These are phyloP conservation scores for Lasioglossum malachurum DNA, from an alignment of 2,888 invertebrate genomes.

Conservation along the genomic window DNA sequence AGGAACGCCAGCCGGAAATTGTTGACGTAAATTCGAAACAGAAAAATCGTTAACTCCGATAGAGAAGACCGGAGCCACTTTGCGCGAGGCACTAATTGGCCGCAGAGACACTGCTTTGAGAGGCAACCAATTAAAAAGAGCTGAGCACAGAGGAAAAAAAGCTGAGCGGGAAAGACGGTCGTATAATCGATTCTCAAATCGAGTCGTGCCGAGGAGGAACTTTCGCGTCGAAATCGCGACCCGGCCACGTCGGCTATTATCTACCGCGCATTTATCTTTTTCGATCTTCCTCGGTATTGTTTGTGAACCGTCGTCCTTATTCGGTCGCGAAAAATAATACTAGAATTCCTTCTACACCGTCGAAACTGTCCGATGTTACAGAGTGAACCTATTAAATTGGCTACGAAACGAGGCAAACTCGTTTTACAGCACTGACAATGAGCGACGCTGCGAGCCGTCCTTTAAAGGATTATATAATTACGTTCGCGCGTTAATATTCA, in stretches of 20 bases:
- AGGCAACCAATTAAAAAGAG: slow-evolving; percentile 72
- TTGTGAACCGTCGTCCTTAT: neutral
- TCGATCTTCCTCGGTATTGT: neutral
- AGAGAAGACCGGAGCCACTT: slow-evolving; percentile 57
- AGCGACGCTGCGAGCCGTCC: neutral
- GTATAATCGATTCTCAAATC: slow-evolving; percentile 71
- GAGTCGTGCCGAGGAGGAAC: slow-evolving; percentile 50
- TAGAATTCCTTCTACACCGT: neutral
- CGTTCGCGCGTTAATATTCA: slow-evolving; percentile 3
- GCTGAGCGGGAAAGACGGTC: slow-evolving; percentile 63
- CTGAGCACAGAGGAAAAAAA: slow-evolving; percentile 67
- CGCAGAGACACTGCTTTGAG: slow-evolving; percentile 64
- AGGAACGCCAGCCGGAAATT: neutral
- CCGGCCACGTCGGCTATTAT: neutral
- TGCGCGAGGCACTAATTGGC: slow-evolving; percentile 69
- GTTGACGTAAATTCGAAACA: slow-evolving; percentile 35
- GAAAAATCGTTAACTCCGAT: slow-evolving; percentile 56
- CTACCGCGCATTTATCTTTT: neutral
- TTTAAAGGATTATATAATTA: slow-evolving; percentile 7
- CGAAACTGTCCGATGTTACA: neutral
- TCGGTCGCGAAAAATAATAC: neutral
- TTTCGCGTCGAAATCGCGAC: slow-evolving; percentile 45
- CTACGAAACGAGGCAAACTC: neutral
- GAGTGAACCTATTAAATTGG: neutral
- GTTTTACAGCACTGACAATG: neutral